Evolutionary conservation across 2,797 vertebrate species (phyloP), one percentile per base, ranked within the genome.

Genomic region (Pangasius larnaudii): DNA sequence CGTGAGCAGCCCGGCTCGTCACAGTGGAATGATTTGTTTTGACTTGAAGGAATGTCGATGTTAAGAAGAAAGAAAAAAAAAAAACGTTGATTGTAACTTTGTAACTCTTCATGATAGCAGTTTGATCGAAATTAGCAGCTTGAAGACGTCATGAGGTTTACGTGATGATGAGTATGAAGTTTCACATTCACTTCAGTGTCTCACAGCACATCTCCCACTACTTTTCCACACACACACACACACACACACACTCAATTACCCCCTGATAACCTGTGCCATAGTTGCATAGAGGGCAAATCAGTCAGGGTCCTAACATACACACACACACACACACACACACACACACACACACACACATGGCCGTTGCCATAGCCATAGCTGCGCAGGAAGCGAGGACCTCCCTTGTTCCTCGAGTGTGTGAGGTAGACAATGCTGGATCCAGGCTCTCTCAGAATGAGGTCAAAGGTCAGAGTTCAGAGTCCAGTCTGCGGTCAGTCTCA

Each of bases 361-460:
- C 82, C 30, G 42, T 58, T 27, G 79, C 86, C 79, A 42, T 86
- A 80, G 91, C 91, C 91, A 90, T 95, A 93, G 94, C 94, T 94
- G 93, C 94, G 92, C 93, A 86, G 91, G 93, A 93, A 89, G 92
- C 91, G 94, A 92, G 92, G 92, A 90, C 93, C 94, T 93, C 92
- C 92, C 92, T 91, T 91, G 93, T 93, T 91, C 93, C 89, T 87
- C 84, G 93, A 93, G 92, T 92, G 92, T 93, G 94, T 95, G 96
- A 96, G 96, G 96, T 96, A 96, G 96, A 95, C 94, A 92, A 92
- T 88, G 90, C 90, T 86, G 91, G 86, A 84, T 93, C 92, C 89
- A 88, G 92, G 88, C 90, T 92, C 92, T 92, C 91, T 93, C 93
- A 93, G 92, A 93, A 89, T 94, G 91, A 93, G 87, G 90, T 86